Evolutionary conservation across 2,797 vertebrate genomes (phyloP), one percentile per base, ranked within the genome.

Genomic region (Manis pentadactyla): DNA sequence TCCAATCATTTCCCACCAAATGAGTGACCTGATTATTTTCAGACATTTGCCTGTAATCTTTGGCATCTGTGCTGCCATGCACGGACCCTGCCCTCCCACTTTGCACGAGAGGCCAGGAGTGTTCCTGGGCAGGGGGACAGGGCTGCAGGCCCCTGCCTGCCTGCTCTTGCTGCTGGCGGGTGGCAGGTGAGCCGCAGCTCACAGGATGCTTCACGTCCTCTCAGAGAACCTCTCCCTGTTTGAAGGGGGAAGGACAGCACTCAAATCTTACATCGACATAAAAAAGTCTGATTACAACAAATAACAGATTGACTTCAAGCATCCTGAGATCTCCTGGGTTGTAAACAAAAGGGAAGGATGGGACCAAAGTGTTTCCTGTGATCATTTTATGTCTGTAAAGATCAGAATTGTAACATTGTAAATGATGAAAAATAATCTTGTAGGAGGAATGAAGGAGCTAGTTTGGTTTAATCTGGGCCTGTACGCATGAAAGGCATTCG

Each of bases 391-490:
- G n/a, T 37, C 59, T 90, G 4, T 78, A 61, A 88, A 71, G 55
- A 63, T 15, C 29, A 7, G 17, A 77, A 23, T 49, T 77, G 21
- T 37, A 66, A 37, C 92, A 49, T 59, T 51, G 31, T 51, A 85
- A 97, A 87, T 15, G 95, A 86, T 89, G 83, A 71, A 34, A 94
- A 97, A 92, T 93, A 88, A 87, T 49, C 19, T 86, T 61, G 13
- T 75, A 94, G 61, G 18, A 73, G 37, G 21, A 96, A 87, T 27
- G 83, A 83, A 31, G 93, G 89, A 73, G 39, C 46, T 91, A 59
- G 74, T 93, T 27, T 53, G 97, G 93, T 53, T 97, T 96, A 93
- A 81, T 66, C 75, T 3, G 69, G 68, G n/a, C 64, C 27, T n/a
- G 74, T 85, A 29, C 37, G 93, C 75, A 75, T 96, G 81, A 79